A percentile compares a stretch with the other conserved stretches of the same genome.
These are phyloP conservation scores for Hemithea aestivaria DNA, from an alignment of 2,888 invertebrate species.

Conservation along the genomic window DNA sequence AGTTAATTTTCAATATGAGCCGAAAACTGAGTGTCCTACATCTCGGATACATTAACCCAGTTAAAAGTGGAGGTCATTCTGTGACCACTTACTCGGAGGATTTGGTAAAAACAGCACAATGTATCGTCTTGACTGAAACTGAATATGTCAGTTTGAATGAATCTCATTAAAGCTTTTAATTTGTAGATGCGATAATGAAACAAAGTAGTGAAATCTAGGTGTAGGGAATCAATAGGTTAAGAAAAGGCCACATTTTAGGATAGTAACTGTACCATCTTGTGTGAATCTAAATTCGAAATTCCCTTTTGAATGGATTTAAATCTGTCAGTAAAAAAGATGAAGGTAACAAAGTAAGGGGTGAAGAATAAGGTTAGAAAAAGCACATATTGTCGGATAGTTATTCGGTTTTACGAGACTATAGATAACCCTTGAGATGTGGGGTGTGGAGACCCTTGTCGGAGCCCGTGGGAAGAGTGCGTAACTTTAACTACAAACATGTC, in stretches of 20 bases:
- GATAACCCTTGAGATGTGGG: conserved; percentile 46
- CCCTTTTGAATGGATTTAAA: not conserved
- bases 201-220: too few species aligned
- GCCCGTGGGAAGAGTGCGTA: conserved; percentile 30
- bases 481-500: conserved; percentile 39
- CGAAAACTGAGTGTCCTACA: conserved; percentile 59
- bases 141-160: too few species aligned
- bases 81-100: conserved; percentile 49
- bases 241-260: too few species aligned
- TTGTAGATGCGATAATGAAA: too few species aligned
- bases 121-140: too few species aligned
- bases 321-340: conserved; percentile 5
- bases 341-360: conserved; percentile 2
- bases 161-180: too few species aligned
- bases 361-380: conserved; percentile 30
- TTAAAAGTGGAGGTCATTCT: conserved; percentile 56
- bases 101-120: conserved; percentile 30
- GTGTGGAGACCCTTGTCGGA: conserved; percentile 37
- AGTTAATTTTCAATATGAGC: conserved; percentile 45
- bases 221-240: too few species aligned
- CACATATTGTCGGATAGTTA: conserved; percentile 33
- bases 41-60: conserved; percentile 67
- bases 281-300: too few species aligned
- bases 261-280: too few species aligned
- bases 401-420: conserved; percentile 47